Conservation (phyloP, 64 coral and sea anemone species). For the Astreopora myriophthalma region DNA sequence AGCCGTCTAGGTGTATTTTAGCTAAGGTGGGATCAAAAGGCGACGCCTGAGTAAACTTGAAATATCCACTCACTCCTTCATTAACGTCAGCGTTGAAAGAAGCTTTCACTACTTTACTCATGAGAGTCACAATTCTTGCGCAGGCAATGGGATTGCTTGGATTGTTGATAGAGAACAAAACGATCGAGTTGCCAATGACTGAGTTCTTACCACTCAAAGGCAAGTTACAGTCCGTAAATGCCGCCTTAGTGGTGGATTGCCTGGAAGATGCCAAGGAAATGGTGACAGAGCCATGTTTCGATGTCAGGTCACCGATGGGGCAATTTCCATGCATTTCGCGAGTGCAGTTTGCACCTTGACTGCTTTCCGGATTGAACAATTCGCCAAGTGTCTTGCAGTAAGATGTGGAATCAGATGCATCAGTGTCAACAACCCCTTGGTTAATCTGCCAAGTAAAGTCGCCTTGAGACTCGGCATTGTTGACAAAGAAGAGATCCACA, state of each 20-base stretch:
- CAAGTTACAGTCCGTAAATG: slow-evolving; percentile 76
- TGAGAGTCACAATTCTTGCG: slow-evolving; percentile 63
- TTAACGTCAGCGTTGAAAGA: slow-evolving; percentile 45
- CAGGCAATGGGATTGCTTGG: slow-evolving; percentile 58
- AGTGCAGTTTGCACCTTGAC: slow-evolving; percentile 27
- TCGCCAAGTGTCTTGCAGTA: slow-evolving; percentile 48
- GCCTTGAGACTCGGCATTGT: neutral
- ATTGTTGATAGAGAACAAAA: slow-evolving; percentile 33
- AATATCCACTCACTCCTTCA: slow-evolving; percentile 68
- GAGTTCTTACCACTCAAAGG: slow-evolving; percentile 24
- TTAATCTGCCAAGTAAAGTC: slow-evolving; percentile 64
- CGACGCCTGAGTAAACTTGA: slow-evolving; percentile 76
- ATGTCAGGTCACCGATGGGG: slow-evolving; percentile 61
- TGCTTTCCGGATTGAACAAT: slow-evolving; percentile 53
- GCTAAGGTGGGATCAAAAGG: slow-evolving; percentile 73
- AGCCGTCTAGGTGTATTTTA: slow-evolving; percentile 46
- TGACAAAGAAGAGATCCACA: slow-evolving; percentile 81
- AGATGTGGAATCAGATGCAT: neutral
- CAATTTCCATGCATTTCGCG: slow-evolving; percentile 45
- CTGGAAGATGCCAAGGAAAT: slow-evolving; percentile 37
- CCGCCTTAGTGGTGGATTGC: neutral
- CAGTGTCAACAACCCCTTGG: neutral
- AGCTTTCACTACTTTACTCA: slow-evolving; percentile 41
- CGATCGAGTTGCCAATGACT: slow-evolving; percentile 57
- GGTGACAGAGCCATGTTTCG: slow-evolving; percentile 40